Conservation (phyloP, 2,113 vertebrate species). For the Girardinichthys multiradiatus region DNA sequence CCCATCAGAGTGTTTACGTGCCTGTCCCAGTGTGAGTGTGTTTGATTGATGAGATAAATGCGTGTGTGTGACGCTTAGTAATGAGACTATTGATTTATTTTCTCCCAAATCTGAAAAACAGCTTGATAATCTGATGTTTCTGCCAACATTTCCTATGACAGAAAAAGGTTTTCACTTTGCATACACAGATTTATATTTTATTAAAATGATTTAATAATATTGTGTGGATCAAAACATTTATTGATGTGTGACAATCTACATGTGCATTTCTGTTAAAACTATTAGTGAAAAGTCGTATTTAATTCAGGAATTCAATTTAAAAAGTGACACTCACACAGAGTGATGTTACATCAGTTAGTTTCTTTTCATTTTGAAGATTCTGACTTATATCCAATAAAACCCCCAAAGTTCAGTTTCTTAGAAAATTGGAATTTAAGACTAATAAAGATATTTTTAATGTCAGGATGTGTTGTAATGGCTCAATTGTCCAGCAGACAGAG, state of each 20-base stretch:
- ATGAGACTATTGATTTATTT: slow-evolving; percentile 1
- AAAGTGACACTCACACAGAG: too few relatives aligned
- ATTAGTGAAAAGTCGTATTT: too few relatives aligned
- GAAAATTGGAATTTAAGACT: too few relatives aligned
- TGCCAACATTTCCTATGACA: not conserved
- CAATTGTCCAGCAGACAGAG: not conserved
- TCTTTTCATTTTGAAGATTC: too few relatives aligned
- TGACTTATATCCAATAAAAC: too few relatives aligned
- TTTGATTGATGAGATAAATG: slow-evolving; percentile 1
- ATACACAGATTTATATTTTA: not conserved
- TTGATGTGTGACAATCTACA: too few relatives aligned
- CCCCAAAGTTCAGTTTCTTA: too few relatives aligned
- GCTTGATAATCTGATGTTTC: not conserved
- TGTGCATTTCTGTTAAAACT: too few relatives aligned
- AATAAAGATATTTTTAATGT: too few relatives aligned
- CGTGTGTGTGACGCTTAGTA: not conserved
- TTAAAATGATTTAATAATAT: not conserved
- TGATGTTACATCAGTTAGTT: too few relatives aligned
- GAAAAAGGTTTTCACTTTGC: not conserved
- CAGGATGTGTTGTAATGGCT: not conserved
- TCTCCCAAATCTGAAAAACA: not conserved
- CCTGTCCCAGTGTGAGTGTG: slow-evolving; percentile 8
- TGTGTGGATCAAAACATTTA: not conserved
- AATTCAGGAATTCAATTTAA: too few relatives aligned
- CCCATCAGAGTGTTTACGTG: slow-evolving; percentile 62